Percentiles rank a stretch among this genome's conserved stretches.
Evolutionary conservation across 92 coral and sea anemone species (phyloP).

Genomic region (Epizoanthus illoricatus): DNA sequence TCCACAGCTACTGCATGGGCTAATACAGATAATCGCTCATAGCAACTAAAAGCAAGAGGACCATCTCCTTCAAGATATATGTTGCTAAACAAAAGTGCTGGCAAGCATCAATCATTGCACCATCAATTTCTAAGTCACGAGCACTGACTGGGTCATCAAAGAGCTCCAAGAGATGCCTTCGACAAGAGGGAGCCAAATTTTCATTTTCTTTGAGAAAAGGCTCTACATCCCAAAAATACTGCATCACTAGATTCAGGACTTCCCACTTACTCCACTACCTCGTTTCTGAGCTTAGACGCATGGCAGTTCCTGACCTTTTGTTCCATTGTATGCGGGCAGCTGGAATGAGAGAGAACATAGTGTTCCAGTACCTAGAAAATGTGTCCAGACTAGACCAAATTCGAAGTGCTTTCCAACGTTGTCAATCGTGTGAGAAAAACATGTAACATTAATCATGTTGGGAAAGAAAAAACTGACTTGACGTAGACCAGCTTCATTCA

Average conservation of each 20-base stretch:
- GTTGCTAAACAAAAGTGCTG: slow-evolving; percentile 56
- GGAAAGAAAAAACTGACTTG: slow-evolving; percentile 16
- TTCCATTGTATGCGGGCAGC: slow-evolving; percentile 19
- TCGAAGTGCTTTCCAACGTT: slow-evolving; percentile 12
- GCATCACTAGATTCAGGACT: slow-evolving; percentile 52
- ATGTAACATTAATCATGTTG: slow-evolving; percentile 21
- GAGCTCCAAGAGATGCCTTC: slow-evolving; percentile 37
- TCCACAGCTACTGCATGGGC: slow-evolving; percentile 53
- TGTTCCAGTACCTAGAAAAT: slow-evolving; percentile 23
- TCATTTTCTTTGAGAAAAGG: slow-evolving; percentile 51
- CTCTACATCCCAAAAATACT: slow-evolving; percentile 45
- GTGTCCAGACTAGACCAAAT: not conserved
- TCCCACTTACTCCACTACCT: slow-evolving; percentile 57
- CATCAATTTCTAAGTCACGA: slow-evolving; percentile 48
- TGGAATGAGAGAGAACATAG: slow-evolving; percentile 41
- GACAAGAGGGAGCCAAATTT: slow-evolving; percentile 36
- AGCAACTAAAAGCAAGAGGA: slow-evolving; percentile 39
- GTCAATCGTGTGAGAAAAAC: slow-evolving; percentile 18
- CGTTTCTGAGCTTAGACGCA: slow-evolving; percentile 42
- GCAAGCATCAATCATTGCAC: slow-evolving; percentile 57
- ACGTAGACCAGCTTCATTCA: slow-evolving; percentile 20
- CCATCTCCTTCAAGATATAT: slow-evolving; percentile 54
- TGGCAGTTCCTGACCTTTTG: slow-evolving; percentile 25
- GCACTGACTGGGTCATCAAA: slow-evolving; percentile 48
- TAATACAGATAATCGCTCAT: slow-evolving; percentile 44